A percentile compares a stretch with the other conserved stretches of the same genome.
These are phyloP conservation scores for Villa cingulata DNA, from an alignment of 2,888 invertebrate genomes.

Conservation along the genomic window DNA sequence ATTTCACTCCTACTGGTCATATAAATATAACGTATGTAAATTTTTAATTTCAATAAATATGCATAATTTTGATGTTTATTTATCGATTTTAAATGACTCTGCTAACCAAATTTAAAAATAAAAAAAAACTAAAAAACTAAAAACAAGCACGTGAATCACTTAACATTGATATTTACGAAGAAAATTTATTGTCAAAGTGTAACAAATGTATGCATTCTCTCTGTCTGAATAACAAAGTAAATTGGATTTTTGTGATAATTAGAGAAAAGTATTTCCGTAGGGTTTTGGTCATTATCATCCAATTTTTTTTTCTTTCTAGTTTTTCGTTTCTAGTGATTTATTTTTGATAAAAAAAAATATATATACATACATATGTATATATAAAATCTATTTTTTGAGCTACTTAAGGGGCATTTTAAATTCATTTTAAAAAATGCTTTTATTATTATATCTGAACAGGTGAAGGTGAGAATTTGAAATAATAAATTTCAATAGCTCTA, in stretches of 20 bases:
- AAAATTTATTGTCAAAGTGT: background rate
- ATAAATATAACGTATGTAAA: too few species aligned
- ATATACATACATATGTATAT: too few species aligned
- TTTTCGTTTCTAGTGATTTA: too few species aligned
- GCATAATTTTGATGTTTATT: too few species aligned
- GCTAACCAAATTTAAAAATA: too few species aligned
- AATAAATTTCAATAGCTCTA: too few species aligned
- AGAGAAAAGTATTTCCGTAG: background rate
- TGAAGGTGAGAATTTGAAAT: background rate
- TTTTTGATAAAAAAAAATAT: too few species aligned
- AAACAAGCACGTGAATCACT: background rate
- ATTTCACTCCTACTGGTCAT: too few species aligned
- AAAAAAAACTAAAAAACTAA: background rate
- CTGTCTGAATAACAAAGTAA: background rate
- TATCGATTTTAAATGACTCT: too few species aligned
- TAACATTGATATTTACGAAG: background rate
- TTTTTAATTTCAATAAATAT: too few species aligned
- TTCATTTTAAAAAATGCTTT: too few species aligned
- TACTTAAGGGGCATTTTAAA: background rate
- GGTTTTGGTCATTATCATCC: background rate
- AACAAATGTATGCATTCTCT: background rate
- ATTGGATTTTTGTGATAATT: background rate
- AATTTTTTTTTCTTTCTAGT: background rate
- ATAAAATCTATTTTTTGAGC: background rate
- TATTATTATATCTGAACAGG: too few species aligned